Percentiles rank a stretch among this genome's conserved stretches.
phyloP scores from a whole-genome alignment of 2,888 invertebrate genomes.

The Caenorhabditis sp. region DNA sequence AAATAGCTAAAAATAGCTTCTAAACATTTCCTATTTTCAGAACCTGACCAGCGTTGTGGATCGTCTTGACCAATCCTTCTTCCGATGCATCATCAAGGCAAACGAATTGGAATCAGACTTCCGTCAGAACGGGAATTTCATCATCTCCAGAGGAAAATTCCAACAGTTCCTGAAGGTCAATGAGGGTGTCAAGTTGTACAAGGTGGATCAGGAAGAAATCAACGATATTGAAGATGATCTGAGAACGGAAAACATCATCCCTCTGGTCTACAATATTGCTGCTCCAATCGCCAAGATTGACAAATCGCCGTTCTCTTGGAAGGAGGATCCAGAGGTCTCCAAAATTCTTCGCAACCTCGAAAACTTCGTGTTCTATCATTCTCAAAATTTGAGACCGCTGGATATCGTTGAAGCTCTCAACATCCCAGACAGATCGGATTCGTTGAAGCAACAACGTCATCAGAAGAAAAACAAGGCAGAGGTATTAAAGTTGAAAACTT shows the following conservation, averaged over 20 bases:
- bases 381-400: no score
- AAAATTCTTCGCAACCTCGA: no score
- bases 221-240: not conserved
- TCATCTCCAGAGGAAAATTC: not conserved
- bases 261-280: not conserved
- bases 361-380: no score
- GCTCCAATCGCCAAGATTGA: no score
- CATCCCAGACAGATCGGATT: no score
- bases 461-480: no score
- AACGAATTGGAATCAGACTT: not conserved
- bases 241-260: not conserved
- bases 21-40: not conserved
- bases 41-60: slow-evolving; percentile 11
- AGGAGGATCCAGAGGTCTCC: no score
- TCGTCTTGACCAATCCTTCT: not conserved
- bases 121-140: not conserved
- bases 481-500: no score
- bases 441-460: no score
- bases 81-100: slow-evolving; percentile 10
- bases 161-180: slow-evolving; percentile 8
- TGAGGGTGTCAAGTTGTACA: slow-evolving; percentile 1
- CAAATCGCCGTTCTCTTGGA: no score
- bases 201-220: not conserved
- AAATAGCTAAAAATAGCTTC: no score
- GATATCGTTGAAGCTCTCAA: no score